Conservation (phyloP, 2,113 vertebrate species). For the Psilopsiagon aymara region DNA sequence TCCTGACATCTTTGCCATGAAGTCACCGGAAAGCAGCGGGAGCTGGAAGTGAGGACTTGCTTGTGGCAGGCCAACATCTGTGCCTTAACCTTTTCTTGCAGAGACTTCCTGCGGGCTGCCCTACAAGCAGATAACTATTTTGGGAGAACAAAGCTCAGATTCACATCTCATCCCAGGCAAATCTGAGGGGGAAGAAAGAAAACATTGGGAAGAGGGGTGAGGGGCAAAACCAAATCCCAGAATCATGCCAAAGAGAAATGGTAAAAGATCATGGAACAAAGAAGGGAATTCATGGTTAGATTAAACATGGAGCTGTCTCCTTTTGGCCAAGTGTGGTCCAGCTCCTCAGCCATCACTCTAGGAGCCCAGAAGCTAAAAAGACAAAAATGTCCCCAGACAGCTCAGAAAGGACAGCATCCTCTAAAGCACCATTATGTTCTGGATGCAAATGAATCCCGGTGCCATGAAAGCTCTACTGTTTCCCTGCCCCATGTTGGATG, state of each 20-base stretch:
- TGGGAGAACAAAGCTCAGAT: slow-evolving; percentile 67
- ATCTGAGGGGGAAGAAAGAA: slow-evolving; percentile 30
- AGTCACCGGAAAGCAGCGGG: neutral
- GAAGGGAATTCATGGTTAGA: slow-evolving; percentile 46
- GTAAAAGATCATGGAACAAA: slow-evolving; percentile 35
- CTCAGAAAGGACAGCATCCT: neutral
- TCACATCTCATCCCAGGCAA: slow-evolving; percentile 33
- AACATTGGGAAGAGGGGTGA: neutral
- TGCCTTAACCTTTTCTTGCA: neutral
- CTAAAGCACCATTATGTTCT: slow-evolving; percentile 45
- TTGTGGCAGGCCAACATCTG: slow-evolving; percentile 19
- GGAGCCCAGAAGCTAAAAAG: slow-evolving; percentile 40
- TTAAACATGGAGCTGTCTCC: slow-evolving; percentile 27
- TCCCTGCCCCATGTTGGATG: neutral
- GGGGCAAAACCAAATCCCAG: neutral
- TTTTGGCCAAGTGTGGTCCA: neutral
- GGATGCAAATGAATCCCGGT: slow-evolving; percentile 14
- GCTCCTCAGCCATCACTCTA: slow-evolving; percentile 20
- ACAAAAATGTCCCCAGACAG: slow-evolving; percentile 37
- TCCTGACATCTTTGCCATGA: neutral
- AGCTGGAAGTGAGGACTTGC: neutral
- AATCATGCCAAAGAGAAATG: neutral
- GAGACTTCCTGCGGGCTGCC: slow-evolving; percentile 22
- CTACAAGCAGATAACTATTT: slow-evolving; percentile 32
- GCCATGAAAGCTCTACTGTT: slow-evolving; percentile 55